Percentiles rank a stretch among this genome's conserved stretches.
Conservation (phyloP, 2,797 vertebrate genomes). For the Sebastiscus albofasciatus region DNA sequence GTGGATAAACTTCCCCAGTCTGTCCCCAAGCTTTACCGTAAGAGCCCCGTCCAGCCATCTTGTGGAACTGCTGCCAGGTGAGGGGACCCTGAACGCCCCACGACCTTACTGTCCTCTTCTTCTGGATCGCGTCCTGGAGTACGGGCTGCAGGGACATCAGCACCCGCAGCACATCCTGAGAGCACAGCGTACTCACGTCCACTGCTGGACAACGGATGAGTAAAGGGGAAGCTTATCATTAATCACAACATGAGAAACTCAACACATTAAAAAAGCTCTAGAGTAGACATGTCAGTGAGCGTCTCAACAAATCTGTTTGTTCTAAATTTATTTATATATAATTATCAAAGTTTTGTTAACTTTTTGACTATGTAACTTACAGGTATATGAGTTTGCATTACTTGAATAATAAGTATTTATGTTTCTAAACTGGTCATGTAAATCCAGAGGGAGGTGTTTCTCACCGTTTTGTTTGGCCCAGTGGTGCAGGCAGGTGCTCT, state of each 20-base stretch:
- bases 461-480: constrained; percentile 96
- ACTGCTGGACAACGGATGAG: constrained; percentile 71
- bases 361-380: not conserved
- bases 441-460: constrained; percentile 15
- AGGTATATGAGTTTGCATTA: not conserved
- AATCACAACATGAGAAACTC: constrained; percentile 1
- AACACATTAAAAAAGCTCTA: not conserved
- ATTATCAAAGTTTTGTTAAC: no score
- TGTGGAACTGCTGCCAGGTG: constrained; percentile 99
- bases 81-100: constrained; percentile 99
- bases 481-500: constrained; percentile 94
- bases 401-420: not conserved
- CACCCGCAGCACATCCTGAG: constrained; percentile 97
- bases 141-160: constrained; percentile 97
- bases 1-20: not conserved
- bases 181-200: constrained; percentile 95
- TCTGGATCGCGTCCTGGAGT: constrained; percentile 98
- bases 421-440: not conserved
- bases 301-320: not conserved
- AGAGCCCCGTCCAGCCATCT: constrained; percentile 98
- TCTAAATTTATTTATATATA: not conserved
- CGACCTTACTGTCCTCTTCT: constrained; percentile 95
- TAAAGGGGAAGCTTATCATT: not conserved
- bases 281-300: not conserved
- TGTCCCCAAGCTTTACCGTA: constrained; percentile 86